Base-by-base conservation (phyloP, 1,140 invertebrate genomes). In the Apis laboriosa region DNA sequence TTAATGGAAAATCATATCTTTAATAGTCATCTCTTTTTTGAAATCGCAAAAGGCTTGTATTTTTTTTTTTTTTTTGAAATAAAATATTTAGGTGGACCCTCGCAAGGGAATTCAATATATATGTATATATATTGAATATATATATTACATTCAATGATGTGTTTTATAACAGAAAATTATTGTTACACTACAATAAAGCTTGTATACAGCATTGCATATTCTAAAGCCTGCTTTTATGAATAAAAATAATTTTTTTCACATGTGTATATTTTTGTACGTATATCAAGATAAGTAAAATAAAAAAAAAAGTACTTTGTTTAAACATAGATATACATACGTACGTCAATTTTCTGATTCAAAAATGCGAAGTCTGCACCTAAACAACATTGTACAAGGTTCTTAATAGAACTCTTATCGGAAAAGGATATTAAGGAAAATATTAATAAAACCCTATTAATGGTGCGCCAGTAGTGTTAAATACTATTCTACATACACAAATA, bases 1-100 rank as follows among this genome's bases (percentile, higher is more conserved):
- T 89, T 92, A 88, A 85, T 93, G 90, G 76, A 93, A 93, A 92
- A 92, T 93, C 88, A 90, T 92, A 90, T 91, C 90, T 93, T 93
- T 92, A 92, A 93, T 93, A 91, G 90, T 93, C 90, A 90, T 90
- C 92, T 90, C 86, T 91, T 86, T 91, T 89, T 87, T 86, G 79
- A 91, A 92, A 86, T 92, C 77, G 90, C 86, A 90, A 90, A 84
- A 91, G 90, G 86, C 87, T 90, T 92, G 92, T 88, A 93, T 68
- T 84, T 89, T 85, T 90, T 84, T 82, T 90, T 86, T 89, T 85
- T 90, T 84, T 82, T 90, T 86, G 86, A 90, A 91, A 89, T 92
- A 90, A 90, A 86, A 73, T 92, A 90, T 79, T 89, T 76, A 86
- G 84, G 68, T 91, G 80, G 83, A 88, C 88, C 80, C 87, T 84